Evolutionary conservation across 1,140 invertebrate species (phyloP).

Genomic region (Cydia amplana): DNA sequence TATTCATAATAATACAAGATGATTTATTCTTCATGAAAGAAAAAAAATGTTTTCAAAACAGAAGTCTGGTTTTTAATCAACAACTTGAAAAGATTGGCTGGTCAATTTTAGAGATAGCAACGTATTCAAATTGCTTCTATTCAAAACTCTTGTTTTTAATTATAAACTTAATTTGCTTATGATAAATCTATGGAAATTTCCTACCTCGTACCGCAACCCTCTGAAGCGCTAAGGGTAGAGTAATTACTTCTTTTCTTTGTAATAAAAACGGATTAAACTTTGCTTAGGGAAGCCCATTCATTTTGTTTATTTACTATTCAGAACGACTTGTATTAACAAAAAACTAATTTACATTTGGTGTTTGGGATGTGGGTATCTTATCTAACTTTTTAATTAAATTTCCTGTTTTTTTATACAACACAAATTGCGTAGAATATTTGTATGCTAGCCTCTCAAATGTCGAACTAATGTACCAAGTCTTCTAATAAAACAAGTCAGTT

Average conservation of each 20-base stretch:
- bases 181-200: conserved; percentile 79
- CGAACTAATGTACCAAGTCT: too few relatives aligned
- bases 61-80: conserved; percentile 48
- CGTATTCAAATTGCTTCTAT: conserved; percentile 77
- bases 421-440: background rate
- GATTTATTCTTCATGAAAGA: background rate
- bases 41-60: conserved; percentile 7
- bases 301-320: conserved; percentile 78
- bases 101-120: conserved; percentile 50
- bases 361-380: conserved; percentile 54
- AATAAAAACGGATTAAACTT: conserved; percentile 80
- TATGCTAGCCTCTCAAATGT: background rate
- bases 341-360: conserved; percentile 68
- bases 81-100: conserved; percentile 57
- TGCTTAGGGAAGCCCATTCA: conserved; percentile 77
- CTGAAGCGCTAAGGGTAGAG: conserved; percentile 74
- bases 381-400: conserved; percentile 66
- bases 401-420: conserved; percentile 38
- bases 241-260: conserved; percentile 80
- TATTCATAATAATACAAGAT: background rate
- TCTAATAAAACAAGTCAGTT: too few relatives aligned
- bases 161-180: conserved; percentile 79
- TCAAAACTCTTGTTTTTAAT: conserved; percentile 78
- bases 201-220: conserved; percentile 75
- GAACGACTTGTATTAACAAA: conserved; percentile 68